Base-by-base conservation (phyloP, 2,888 invertebrate species). In the Tortricodes alternella region DNA sequence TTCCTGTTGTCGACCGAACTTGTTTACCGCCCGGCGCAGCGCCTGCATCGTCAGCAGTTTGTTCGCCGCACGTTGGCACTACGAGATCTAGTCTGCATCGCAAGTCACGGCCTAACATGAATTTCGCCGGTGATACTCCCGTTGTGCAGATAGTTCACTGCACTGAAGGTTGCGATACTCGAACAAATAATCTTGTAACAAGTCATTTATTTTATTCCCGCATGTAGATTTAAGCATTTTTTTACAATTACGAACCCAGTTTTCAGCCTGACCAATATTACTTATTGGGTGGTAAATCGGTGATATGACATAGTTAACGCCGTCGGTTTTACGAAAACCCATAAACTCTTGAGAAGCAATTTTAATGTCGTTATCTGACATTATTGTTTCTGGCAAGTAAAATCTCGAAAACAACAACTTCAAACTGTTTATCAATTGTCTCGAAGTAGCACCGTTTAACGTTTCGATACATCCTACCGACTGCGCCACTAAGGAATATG, bases 91-190 rank as follows among this genome's bases (percentile, higher is more conserved):
- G 16, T 18, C 18, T 37, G 9, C 16, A 49, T 9, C 48, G 48
- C 3, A 49, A 38, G 15, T 49, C 38, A 2, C 48, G 48, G 7
- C 48, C 48, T 6, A 49, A 49, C 48, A 49, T 49, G 11, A 49
- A 8, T 11, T 15, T 34, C 3, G 46, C 46, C 11, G 46, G 46
- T 4, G 46, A 21, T 8, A 34, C 19, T 21, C 46, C 34, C 34
- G 46, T 46, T 8, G 46, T 46, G 19, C 46, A 46, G 13, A n/a
- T n/a, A n/a, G n/a, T n/a, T n/a, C n/a, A n/a, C n/a, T 46, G 46
- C 11, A 16, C 18, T 16, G 43, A n/a, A n/a, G 27, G 4, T 15
- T 43, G 5, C 43, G 43, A n/a, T 27, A 43, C 27, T 27, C 27
- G n/a, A 43, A 41, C 13, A 38, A 38, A 19, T 38, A 38, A 24